A percentile compares a stretch with the other conserved stretches of the same genome.
Conservation (phyloP, 2,113 vertebrate genomes). For the Antigone vipio region DNA sequence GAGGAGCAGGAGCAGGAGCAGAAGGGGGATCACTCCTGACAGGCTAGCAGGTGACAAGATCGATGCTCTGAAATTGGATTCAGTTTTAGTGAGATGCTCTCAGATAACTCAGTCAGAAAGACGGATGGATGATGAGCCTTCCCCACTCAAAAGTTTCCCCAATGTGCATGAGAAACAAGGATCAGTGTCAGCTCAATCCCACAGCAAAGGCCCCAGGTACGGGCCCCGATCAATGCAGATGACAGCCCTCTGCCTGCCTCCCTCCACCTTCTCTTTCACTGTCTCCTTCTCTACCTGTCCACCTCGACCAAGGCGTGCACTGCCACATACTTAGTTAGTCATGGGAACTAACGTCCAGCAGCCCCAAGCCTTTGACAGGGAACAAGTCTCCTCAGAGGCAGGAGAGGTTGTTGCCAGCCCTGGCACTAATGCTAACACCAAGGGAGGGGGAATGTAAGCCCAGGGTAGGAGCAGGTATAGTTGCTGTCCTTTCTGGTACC, state of each 20-base stretch:
- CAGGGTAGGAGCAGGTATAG: neutral
- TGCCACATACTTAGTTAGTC: neutral
- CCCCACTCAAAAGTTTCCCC: neutral
- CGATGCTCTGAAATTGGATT: neutral
- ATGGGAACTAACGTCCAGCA: neutral
- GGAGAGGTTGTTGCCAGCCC: neutral
- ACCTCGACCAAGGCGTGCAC: accelerated
- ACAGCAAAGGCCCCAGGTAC: neutral
- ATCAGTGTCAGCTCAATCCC: neutral
- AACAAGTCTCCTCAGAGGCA: neutral
- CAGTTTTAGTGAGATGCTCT: neutral
- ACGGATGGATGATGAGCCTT: neutral
- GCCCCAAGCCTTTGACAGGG: neutral
- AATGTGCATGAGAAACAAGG: neutral
- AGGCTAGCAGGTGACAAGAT: neutral
- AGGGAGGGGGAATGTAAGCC: neutral
- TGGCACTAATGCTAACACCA: neutral
- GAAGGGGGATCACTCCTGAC: neutral
- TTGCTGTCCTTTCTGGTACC: neutral
- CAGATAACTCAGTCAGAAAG: neutral
- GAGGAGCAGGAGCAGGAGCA: neutral
- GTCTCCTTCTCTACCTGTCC: neutral
- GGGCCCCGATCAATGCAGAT: accelerated
- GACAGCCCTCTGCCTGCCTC: neutral
- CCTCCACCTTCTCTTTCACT: neutral